Evolutionary conservation across 1,140 invertebrate species (phyloP), one percentile per base, ranked within the genome.

Genomic region (Dendroctonus valens): DNA sequence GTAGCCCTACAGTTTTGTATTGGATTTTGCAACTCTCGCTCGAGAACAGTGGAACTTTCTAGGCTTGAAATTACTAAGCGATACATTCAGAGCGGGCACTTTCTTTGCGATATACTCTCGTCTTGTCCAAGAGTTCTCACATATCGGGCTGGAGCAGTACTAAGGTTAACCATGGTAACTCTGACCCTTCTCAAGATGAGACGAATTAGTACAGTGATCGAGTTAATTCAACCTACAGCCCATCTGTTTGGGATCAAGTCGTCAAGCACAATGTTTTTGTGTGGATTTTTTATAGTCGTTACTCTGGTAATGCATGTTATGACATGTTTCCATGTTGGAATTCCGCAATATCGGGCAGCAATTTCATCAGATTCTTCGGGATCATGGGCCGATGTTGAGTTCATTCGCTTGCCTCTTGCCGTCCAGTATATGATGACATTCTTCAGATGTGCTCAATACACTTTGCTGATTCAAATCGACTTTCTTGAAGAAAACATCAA

Each of bases 1-100:
- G 15, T 70, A n/a, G 5, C 55, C 9, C 52, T 68, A 0, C 55
- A 65, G 12, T 70, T 68, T 51, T 60, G 54, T 42, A 68, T 64
- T 48, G 69, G 69, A 8, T 70, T 51, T 55, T 6, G 15, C 50
- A 49, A n/a, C 12, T 14, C 41, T 9, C 2, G 41, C n/a, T 9
- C 41, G 5, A 48, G 54, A 62, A 37, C 12, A 7, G 11, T 68
- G 14, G 52, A 65, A 48, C 26, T 60, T 12, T 69, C 55, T 11
- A 39, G 14, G n/a, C 46, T 9, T 7, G 53, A 64, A 65, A 57
- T 64, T 38, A 53, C 55, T 49, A 46, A 39, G 42, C 41, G 12
- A 37, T 65, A 60, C 41, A 26, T 69, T 11, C 48, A 7, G 3
- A 62, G 37, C 26, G 58, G 62, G 5, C 42, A 54, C 14, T 52